Evolutionary conservation across 2,888 invertebrate species (phyloP), one percentile per base, ranked within the genome.

Genomic region (Penaeus monodon): DNA sequence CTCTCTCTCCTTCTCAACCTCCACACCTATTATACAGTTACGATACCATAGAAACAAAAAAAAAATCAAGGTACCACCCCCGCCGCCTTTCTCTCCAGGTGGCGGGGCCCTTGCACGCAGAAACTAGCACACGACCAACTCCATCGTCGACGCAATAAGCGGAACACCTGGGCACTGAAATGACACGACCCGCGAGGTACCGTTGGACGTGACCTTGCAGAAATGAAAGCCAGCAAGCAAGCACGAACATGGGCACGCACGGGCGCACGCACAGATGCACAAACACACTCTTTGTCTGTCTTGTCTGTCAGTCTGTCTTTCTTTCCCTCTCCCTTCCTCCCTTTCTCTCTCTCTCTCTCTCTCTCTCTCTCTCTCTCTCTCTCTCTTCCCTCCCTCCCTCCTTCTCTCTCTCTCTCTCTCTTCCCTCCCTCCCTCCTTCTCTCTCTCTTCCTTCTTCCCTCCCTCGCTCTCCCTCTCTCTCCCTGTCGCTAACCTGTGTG

Each of bases 291-390:
- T 74, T 12, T 38, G 17, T 38, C 44, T 44, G 44, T 44, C 44
- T 44, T 74, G 38, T 74, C 74, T 74, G 29, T 44, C 22, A 6
- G 33, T 74, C 74, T 38, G 24, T 38, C 74, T 74, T 22, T 74
- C 10, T 33, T 24, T 33, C 0, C 22, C 33, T 33, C 4, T 74
- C 27, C 1, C 4, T 29, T 8, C 14, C 22, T 27, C 7, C 6
- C 24, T 29, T 1, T 74, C 17, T 57, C 14, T 17, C 57, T 57
- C 2, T 1, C 12, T 33, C 27, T 65, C 65, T 33, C 6, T 65
- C 64, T 64, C 79, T 33, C 29, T 65, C 79, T 65, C 80, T 65
- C 38, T 66, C 80, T 66, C 65, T 80, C 80, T 14, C 57, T 66
- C 63, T 38, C 29, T 27, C 27, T 1, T 14, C 4, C 66, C 38